Evolutionary conservation across 1,140 invertebrate genomes (phyloP).

Genomic region (Pinna nobilis): DNA sequence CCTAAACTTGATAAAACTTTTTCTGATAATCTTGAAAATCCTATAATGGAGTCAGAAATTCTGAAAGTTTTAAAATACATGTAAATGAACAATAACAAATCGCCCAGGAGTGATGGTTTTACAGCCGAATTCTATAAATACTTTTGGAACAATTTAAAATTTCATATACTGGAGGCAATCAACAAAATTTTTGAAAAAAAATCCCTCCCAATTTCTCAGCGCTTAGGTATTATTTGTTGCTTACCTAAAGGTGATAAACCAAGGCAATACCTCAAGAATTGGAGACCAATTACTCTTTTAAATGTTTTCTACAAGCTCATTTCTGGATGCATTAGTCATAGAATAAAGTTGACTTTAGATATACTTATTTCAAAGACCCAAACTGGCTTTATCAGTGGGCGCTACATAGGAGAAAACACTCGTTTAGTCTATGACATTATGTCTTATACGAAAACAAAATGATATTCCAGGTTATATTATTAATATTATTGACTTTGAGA

Average conservation of each 20-base stretch:
- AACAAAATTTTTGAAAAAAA: neutral
- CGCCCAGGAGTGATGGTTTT: neutral
- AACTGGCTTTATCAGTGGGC: neutral
- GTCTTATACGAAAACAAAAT: neutral
- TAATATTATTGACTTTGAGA: conserved; percentile 5
- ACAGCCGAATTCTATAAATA: neutral
- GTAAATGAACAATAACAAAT: conserved; percentile 20
- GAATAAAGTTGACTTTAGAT: neutral
- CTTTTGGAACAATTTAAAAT: neutral
- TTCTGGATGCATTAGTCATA: neutral
- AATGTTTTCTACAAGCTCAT: neutral
- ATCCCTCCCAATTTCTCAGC: neutral
- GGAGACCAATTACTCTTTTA: too few relatives aligned
- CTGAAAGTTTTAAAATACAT: conserved; percentile 5
- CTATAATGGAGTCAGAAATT: neutral
- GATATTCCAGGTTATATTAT: conserved; percentile 13
- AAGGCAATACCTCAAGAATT: too few relatives aligned
- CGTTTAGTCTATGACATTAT: neutral
- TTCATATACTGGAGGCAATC: neutral
- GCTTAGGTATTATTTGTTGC: conserved; percentile 1
- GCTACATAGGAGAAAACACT: neutral
- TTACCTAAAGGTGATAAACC: neutral
- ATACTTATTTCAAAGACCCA: neutral
- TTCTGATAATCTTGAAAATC: neutral
- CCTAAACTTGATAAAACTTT: neutral